These are phyloP conservation scores for Malacosoma neustria DNA, from an alignment of 2,888 invertebrate genomes.

Conservation along the genomic window DNA sequence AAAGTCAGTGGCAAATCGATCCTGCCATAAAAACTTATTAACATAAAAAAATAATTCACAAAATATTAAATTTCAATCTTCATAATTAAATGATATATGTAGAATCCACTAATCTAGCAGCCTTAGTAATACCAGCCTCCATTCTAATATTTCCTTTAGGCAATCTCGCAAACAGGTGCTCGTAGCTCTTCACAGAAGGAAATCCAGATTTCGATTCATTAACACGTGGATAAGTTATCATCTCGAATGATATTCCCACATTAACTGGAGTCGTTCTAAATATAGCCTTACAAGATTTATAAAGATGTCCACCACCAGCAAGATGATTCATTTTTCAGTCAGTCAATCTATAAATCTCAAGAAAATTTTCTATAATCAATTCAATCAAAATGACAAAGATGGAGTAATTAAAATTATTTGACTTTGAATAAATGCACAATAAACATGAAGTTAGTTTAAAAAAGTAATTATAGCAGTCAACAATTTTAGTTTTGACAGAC, in stretches of 20 bases:
- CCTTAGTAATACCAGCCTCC: conserved; percentile 20
- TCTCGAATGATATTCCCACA: conserved; percentile 21
- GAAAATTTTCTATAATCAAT: too few species aligned
- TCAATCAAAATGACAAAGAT: too few species aligned
- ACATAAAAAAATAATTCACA: background rate
- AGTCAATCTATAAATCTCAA: too few species aligned
- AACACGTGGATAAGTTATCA: conserved; percentile 15
- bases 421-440: too few species aligned
- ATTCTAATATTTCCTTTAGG: conserved; percentile 26
- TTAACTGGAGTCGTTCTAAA: conserved; percentile 45
- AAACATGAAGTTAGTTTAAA: too few species aligned
- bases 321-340: conserved; percentile 41
- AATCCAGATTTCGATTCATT: conserved; percentile 3
- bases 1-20: too few species aligned
- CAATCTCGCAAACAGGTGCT: conserved; percentile 18
- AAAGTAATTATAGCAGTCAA: background rate
- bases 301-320: conserved; percentile 37
- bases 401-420: too few species aligned
- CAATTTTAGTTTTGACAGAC: too few species aligned
- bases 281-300: conserved; percentile 28
- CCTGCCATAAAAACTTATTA: too few species aligned
- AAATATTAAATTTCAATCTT: background rate
- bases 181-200: conserved; percentile 12
- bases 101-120: conserved; percentile 12
- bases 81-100: conserved; percentile 7